Evolutionary conservation across 2,797 vertebrate species (phyloP).

Genomic region (Coranthus polyacanthus): DNA sequence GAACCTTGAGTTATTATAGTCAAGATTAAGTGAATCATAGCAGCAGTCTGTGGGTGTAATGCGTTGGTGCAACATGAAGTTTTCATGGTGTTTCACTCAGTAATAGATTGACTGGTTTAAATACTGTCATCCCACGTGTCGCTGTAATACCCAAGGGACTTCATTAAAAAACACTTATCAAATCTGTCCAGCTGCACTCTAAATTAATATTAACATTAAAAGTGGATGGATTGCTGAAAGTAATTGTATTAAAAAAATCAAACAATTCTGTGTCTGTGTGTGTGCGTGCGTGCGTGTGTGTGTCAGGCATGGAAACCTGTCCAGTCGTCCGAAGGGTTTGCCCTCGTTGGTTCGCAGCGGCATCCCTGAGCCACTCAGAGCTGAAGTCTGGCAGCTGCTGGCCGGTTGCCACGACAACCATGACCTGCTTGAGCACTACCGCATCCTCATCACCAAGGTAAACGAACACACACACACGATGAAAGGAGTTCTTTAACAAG

Average conservation of each 20-base stretch:
- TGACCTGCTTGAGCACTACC: constrained; percentile 92
- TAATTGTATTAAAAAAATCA: too few species aligned
- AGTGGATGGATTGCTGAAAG: constrained; percentile 1
- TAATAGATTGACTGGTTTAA: constrained; percentile 5
- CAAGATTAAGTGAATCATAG: not conserved
- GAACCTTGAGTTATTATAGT: not conserved
- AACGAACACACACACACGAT: constrained; percentile 10
- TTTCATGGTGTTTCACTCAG: not conserved
- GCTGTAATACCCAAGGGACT: not conserved
- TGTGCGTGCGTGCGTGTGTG: constrained; percentile 37
- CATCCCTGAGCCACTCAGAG: constrained; percentile 95
- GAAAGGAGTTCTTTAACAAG: constrained; percentile 8
- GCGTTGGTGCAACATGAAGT: not conserved
- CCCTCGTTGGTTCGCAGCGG: constrained; percentile 91
- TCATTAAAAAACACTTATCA: not conserved
- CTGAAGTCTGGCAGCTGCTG: constrained; percentile 98
- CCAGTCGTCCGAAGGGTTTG: constrained; percentile 91
- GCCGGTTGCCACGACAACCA: constrained; percentile 95
- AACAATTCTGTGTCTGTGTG: constrained; percentile 4
- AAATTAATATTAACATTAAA: constrained; percentile 26
- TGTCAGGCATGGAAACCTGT: constrained; percentile 93
- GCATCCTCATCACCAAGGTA: constrained; percentile 98
- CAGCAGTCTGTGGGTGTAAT: not conserved
- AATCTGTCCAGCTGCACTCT: constrained; percentile 13
- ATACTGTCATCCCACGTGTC: not conserved